These are phyloP conservation scores for Brachionus asplanchnoidis DNA, from an alignment of 1,140 invertebrate genomes.

Conservation along the genomic window DNA sequence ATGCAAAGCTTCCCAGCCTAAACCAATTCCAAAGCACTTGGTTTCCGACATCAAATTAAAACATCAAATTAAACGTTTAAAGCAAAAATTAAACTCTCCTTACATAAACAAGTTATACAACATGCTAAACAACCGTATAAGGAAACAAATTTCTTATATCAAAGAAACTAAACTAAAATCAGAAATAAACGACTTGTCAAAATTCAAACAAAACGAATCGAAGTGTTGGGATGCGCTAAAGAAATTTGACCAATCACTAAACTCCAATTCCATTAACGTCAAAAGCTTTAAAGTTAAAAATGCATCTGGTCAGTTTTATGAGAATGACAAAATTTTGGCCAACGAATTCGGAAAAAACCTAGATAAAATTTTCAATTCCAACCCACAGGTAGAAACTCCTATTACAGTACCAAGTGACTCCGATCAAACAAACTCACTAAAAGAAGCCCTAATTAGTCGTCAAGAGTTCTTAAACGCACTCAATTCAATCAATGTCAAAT, in stretches of 20 bases:
- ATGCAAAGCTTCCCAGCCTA: background rate
- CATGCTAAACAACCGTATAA: no score
- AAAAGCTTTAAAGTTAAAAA: background rate
- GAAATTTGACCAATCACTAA: background rate
- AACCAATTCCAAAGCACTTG: background rate
- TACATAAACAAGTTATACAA: no score
- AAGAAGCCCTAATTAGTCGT: background rate
- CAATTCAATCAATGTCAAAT: background rate
- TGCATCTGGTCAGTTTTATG: background rate
- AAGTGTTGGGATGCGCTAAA: background rate
- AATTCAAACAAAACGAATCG: background rate
- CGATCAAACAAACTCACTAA: background rate
- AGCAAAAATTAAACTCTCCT: background rate
- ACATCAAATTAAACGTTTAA: background rate
- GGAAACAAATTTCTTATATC: no score
- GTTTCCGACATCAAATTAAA: background rate
- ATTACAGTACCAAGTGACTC: background rate
- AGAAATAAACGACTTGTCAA: background rate
- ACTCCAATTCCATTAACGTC: background rate
- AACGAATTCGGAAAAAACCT: background rate
- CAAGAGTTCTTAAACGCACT: background rate
- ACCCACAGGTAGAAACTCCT: background rate
- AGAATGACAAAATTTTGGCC: background rate
- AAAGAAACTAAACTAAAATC: no score
- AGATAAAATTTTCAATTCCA: background rate